Base-by-base conservation (phyloP, 2,797 vertebrate genomes). In the Peromyscus nudipes region DNA sequence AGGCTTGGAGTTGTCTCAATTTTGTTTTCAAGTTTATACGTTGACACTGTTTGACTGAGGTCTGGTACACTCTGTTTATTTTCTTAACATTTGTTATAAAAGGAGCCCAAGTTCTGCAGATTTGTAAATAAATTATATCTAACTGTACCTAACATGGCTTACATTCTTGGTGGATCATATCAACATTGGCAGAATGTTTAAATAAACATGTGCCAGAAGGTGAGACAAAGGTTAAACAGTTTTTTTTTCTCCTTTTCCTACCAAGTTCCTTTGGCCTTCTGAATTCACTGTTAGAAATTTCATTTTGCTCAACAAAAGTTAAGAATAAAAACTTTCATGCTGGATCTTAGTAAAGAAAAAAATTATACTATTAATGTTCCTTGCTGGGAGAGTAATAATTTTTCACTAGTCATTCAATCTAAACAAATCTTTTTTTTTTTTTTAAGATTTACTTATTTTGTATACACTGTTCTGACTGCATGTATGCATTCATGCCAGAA, bases 111-210 rank as follows among this genome's bases (percentile, higher is more conserved):
- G 77, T 94, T 87, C 82, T 95, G n/a, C 46, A 84, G 92, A 91
- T 96, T 89, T 96, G 92, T 97, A 97, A 97, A 97, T 97, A 96
- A 97, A 97, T 97, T 94, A 94, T 95, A 96, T 96, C 90, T 95
- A 94, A 91, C 75, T 87, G 75, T 96, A 96, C 81, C 80, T 86
- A 98, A 97, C 95, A 96, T 97, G 88, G 89, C 95, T 94, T 97
- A 98, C 95, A 97, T 98, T 98, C 96, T 97, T 97, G 95, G 96
- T 96, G 96, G 97, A 97, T 98, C 96, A 94, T 81, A 95, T 97
- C 96, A 97, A 97, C 97, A 96, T 29, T 77, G 91, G 84, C 90
- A 96, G 96, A 91, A 83, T 2, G 27, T 97, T 97, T 97, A 98
- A 98, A 97, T 95, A 97, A 98, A 97, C 95, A 97, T 81, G 71